Evolutionary conservation across 2,888 invertebrate genomes (phyloP), one percentile per base, ranked within the genome.

Genomic region (Polietes domitor): DNA sequence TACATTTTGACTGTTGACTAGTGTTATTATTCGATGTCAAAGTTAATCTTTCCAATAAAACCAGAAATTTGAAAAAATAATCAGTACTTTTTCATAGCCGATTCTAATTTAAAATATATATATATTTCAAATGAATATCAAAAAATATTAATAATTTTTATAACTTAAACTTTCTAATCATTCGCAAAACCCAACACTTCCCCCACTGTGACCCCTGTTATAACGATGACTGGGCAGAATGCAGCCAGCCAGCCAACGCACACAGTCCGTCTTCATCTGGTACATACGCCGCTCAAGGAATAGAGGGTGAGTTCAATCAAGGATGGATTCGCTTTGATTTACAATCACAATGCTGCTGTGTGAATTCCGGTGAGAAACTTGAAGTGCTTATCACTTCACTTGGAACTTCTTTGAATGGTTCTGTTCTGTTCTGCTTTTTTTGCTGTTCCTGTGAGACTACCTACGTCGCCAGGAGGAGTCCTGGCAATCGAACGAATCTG

Each of bases 371-470:
- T 84, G 84, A 84, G 84, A 84, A 81, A 76, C 81, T 79, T 84
- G 47, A 81, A 84, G 78, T 79, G 79, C 76, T 84, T 81, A 84
- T 84, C 84, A 84, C 84, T 81, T 84, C 32, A 80, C 53, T 21
- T 37, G 12, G 43, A 68, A 43, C 43, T 68, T 43, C 68, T 43
- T 68, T 41, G 12, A 37, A 68, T 43, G 43, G 24, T 24, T 61
- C 28, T 3, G 28, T 26, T 26, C 58, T 74, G 17, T 50, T 55
- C 63, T 53, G 72, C 6, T 32, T 32, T n/a, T 32, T 32, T 32
- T 32, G 3, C 21, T 61, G 24, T 37, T 79, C 71, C 74, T 77
- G 68, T 21, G 53, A 53, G 19, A 41, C 37, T 37, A 37, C 37
- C 37, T 37, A 61, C 61, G 6, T 43, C 43, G 65, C 43, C 68